Evolutionary conservation across 2,113 vertebrate species (phyloP), one percentile per base, ranked within the genome.

Genomic region (Spermophilus dauricus): DNA sequence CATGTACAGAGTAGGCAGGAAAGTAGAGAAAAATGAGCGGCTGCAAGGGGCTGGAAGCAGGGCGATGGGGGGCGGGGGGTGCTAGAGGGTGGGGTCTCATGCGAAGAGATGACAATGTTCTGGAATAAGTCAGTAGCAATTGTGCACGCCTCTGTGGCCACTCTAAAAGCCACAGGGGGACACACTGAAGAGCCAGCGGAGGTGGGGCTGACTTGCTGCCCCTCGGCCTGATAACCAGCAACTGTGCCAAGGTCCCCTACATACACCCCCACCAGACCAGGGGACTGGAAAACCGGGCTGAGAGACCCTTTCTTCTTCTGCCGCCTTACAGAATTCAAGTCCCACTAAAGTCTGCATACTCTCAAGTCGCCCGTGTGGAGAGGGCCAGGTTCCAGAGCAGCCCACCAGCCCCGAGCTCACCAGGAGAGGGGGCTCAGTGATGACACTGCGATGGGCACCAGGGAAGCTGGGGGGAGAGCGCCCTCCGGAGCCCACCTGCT

Each of bases 401-500:
- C 51, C 20, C 89, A 88, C 48, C 90, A 94, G 58, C 91, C 91
- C 78, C 16, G 42, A 67, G 42, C 77, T 22, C 34, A 86, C 0
- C 1, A 72, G 80, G 94, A 84, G 51, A 93, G 20, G 18, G 63
- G 96, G 92, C 97, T 97, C 96, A 70, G 96, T 96, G 97, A 98
- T 98, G 97, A 97, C 88, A 96, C 32, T 26, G 53, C 63, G 56
- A 83, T 0, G 20, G 93, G 96, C 26, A 92, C 91, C 78, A 34
- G 81, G 97, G 97, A 98, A 80, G 94, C 94, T 70, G 69, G 96
- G 96, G 97, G 3, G 0, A 76, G 87, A 70, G 90, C 88, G 88
- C 39, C 81, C 96, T 78, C 63, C 45, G 6, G 94, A 98, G 96
- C 73, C 94, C 84, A 30, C 42, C 34, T 81, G 95, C 90, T 96